These are phyloP conservation scores for Onthophagus sagittarius DNA, from an alignment of 2,888 invertebrate species.

Conservation along the genomic window DNA sequence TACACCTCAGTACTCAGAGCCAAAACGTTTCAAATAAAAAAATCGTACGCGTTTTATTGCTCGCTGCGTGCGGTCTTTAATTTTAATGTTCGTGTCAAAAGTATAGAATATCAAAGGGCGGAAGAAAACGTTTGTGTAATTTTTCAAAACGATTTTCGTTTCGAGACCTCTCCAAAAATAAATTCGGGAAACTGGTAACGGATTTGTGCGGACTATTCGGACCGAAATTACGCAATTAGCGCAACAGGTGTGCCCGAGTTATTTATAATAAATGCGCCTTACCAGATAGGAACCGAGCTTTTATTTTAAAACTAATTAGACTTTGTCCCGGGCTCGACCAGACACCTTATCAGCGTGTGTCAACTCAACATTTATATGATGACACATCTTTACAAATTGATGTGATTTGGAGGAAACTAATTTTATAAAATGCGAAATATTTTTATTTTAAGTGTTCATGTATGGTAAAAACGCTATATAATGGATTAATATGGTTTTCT, in stretches of 20 bases:
- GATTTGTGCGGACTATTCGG: background rate
- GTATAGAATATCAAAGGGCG: background rate
- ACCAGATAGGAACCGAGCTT: background rate
- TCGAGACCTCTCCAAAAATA: background rate
- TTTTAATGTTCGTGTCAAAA: background rate
- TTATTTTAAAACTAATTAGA: background rate
- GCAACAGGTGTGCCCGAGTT: background rate
- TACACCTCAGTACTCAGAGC: no score
- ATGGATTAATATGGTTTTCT: no score
- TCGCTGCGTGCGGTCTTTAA: background rate
- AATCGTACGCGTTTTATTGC: background rate
- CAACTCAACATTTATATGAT: background rate
- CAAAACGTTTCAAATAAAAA: no score
- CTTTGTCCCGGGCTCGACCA: background rate
- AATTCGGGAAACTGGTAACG: background rate
- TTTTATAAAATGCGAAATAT: no score
- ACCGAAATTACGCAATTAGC: background rate
- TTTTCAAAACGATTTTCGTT: background rate
- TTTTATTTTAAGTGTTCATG: no score
- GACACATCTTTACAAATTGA: no score
- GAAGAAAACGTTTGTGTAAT: background rate
- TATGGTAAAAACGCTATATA: no score
- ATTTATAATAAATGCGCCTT: background rate
- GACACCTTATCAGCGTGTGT: background rate
- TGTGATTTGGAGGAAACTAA: no score